Base-by-base conservation (phyloP, 2,888 invertebrate genomes). In the Capitulum mitella region DNA sequence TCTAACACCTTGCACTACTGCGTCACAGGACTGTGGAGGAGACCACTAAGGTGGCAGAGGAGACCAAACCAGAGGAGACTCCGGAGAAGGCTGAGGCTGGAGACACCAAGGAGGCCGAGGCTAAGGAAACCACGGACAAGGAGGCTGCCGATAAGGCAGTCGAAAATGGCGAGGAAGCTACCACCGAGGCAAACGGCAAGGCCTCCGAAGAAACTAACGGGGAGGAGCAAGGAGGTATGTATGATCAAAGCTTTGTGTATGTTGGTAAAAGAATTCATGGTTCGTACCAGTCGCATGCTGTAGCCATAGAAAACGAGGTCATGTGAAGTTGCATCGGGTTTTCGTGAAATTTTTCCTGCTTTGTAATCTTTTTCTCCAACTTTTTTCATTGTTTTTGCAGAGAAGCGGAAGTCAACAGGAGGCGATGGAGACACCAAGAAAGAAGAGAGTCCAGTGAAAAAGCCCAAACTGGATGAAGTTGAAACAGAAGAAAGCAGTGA, bases 201-300 rank as follows among this genome's bases (percentile, higher is more conserved):
- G 29, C 58, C n/a, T 19, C 51, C 16, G 51, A 51, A 5, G 22
- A 51, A 22, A 51, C 51, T 6, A 51, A 51, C 22, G 51, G 51
- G 22, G 64, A 64, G 64, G 64, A 64, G 64, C 64, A 64, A 19
- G 64, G 64, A 64, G 64, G 64, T 64, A 64, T 32, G 64, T 64
- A 51, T 51, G 51, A 26, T 19, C 26, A 22, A 26, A 51, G 22
- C 51, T 22, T 10, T 26, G 51, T n/a, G n/a, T n/a, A n/a, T n/a
- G n/a, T n/a, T n/a, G n/a, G n/a, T n/a, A n/a, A n/a, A n/a, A n/a
- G n/a, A n/a, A n/a, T n/a, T n/a, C n/a, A n/a, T n/a, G n/a, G n/a
- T n/a, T n/a, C n/a, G n/a, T n/a, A n/a, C n/a, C n/a, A n/a, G n/a
- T n/a, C n/a, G n/a, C n/a, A n/a, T n/a, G n/a, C n/a, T n/a, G n/a